These are phyloP conservation scores for Cardiocondyla obscurior DNA, from an alignment of 1,140 invertebrate genomes.

Conservation along the genomic window DNA sequence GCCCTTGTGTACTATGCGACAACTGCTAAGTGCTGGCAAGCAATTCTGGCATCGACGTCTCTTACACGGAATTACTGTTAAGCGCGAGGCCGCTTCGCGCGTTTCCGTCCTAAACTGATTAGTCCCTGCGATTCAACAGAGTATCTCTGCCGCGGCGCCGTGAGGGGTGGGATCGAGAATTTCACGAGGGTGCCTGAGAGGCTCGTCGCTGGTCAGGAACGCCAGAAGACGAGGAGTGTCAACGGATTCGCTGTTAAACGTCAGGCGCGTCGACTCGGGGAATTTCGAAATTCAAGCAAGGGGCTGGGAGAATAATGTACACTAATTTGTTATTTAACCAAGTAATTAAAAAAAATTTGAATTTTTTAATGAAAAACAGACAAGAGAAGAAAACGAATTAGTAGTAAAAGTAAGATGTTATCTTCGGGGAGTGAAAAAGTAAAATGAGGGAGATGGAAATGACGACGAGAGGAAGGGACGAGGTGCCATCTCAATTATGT, in stretches of 20 bases:
- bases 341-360: not conserved
- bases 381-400: not conserved
- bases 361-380: not conserved
- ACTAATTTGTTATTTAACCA: not conserved
- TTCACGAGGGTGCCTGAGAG: constrained; percentile 40
- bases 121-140: constrained; percentile 49
- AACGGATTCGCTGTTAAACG: not conserved
- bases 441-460: constrained; percentile 5
- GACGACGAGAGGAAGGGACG: constrained; percentile 19
- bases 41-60: constrained; percentile 76
- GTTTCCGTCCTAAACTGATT: constrained; percentile 54
- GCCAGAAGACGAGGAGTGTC: constrained; percentile 11
- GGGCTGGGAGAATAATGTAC: too few relatives aligned
- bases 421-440: too few relatives aligned
- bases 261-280: not conserved
- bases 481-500: constrained; percentile 72
- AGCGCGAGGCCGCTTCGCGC: constrained; percentile 65
- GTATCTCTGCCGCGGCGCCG: constrained; percentile 15
- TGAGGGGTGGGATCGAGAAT: constrained; percentile 45
- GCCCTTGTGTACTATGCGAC: constrained; percentile 68
- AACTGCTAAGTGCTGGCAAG: constrained; percentile 77
- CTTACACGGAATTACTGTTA: constrained; percentile 79
- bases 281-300: constrained; percentile 38
- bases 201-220: constrained; percentile 4
- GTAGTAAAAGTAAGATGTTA: constrained; percentile 39